Evolutionary conservation across 2,113 vertebrate genomes (phyloP).

Genomic region (Channa maculata): DNA sequence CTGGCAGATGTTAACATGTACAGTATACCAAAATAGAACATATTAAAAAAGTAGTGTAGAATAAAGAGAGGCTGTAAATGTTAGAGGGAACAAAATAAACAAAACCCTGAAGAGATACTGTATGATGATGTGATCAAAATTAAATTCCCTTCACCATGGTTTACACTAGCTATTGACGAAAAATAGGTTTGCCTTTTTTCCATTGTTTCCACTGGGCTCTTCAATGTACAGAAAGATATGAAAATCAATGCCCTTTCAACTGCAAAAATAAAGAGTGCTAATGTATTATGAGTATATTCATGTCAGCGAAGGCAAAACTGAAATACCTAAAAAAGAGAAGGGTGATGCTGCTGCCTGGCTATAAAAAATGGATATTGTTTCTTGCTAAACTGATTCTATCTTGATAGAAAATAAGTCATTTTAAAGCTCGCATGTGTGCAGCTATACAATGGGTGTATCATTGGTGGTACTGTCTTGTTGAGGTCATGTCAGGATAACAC

Average conservation of each 20-base stretch:
- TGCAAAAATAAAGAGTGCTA: constrained; percentile 42
- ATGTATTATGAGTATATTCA: constrained; percentile 63
- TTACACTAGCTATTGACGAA: constrained; percentile 30
- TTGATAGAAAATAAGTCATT: constrained; percentile 65
- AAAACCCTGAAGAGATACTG: too few species aligned
- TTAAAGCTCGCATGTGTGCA: constrained; percentile 72
- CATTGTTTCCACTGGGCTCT: constrained; percentile 40
- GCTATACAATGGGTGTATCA: constrained; percentile 69
- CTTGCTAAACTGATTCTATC: constrained; percentile 73
- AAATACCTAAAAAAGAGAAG: constrained; percentile 40
- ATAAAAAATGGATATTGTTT: constrained; percentile 69
- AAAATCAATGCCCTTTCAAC: constrained; percentile 44
- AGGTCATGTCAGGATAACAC: too few species aligned
- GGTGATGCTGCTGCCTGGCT: constrained; percentile 61
- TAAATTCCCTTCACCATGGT: constrained; percentile 27
- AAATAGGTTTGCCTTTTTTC: background rate
- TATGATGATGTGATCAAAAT: constrained; percentile 35
- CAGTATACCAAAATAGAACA: background rate
- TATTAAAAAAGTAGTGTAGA: background rate
- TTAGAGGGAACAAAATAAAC: too few species aligned
- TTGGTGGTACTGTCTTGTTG: constrained; percentile 34
- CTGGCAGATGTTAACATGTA: constrained; percentile 27
- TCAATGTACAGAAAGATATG: constrained; percentile 44
- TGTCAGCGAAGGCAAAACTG: constrained; percentile 54
- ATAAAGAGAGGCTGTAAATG: background rate